Evolutionary conservation across 2,113 vertebrate genomes (phyloP).

Genomic region (Mormyrus iriodes): DNA sequence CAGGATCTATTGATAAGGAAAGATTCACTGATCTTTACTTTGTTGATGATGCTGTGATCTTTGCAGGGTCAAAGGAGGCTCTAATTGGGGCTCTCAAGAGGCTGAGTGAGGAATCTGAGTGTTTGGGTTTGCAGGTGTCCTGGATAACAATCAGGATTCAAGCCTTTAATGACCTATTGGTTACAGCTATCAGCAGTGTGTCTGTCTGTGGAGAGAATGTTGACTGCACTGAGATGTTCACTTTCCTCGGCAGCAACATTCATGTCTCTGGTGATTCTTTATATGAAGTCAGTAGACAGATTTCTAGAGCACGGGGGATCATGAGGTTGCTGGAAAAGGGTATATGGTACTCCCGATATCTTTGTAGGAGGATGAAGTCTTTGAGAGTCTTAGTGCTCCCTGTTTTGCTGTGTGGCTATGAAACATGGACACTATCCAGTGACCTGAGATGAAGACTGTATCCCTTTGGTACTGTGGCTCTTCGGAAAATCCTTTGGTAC

Average conservation of each 20-base stretch:
- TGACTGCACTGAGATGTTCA: not conserved
- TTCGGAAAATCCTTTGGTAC: too few species aligned
- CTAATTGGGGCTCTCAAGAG: not conserved
- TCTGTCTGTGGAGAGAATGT: not conserved
- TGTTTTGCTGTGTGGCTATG: too few species aligned
- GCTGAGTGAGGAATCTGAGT: not conserved
- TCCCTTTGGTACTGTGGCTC: too few species aligned
- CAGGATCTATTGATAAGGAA: not conserved
- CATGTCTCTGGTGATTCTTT: not conserved
- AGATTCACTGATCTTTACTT: not conserved
- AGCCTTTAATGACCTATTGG: not conserved
- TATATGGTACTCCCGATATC: too few species aligned
- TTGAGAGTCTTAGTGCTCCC: too few species aligned
- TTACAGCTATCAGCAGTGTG: not conserved
- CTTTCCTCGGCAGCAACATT: not conserved
- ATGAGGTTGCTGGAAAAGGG: not conserved
- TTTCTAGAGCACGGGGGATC: not conserved
- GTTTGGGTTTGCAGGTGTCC: not conserved
- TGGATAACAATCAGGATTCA: too few species aligned
- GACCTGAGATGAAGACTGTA: too few species aligned
- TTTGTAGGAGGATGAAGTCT: too few species aligned
- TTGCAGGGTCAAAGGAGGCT: not conserved
- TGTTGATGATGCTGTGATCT: not conserved
- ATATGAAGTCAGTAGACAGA: not conserved
- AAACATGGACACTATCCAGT: too few species aligned